These are phyloP conservation scores for Chelidonichthys spinosus DNA, from an alignment of 2,797 vertebrate species.

Conservation along the genomic window DNA sequence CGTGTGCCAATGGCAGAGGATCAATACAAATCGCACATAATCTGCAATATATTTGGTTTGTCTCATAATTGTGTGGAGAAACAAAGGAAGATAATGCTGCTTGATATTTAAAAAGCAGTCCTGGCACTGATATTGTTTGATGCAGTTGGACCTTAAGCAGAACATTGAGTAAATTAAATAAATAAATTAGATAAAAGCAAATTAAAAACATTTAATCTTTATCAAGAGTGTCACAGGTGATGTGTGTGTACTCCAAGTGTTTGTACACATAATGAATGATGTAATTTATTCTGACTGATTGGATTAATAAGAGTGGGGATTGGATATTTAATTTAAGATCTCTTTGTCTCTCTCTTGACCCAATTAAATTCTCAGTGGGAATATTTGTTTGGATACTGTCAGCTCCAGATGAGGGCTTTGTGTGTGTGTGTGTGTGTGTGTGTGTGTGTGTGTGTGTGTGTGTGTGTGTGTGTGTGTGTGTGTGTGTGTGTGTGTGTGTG, in stretches of 20 bases:
- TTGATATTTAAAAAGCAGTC: not conserved
- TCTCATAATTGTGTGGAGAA: constrained; percentile 10
- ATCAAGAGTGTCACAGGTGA: constrained; percentile 13
- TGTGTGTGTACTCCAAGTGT: not conserved
- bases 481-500: not conserved
- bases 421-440: not conserved
- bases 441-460: not conserved
- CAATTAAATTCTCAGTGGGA: constrained; percentile 43
- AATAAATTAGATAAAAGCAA: no score
- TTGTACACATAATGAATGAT: constrained; percentile 21
- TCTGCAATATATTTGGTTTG: constrained; percentile 2
- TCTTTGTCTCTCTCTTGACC: constrained; percentile 35
- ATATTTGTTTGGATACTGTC: constrained; percentile 34
- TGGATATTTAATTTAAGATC: constrained; percentile 47
- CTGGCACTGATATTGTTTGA: not conserved
- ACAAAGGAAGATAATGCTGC: not conserved
- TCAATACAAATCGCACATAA: constrained; percentile 19
- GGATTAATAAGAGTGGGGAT: constrained; percentile 47
- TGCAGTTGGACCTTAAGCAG: no score
- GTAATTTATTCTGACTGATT: constrained; percentile 51
- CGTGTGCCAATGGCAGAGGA: not conserved
- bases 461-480: not conserved
- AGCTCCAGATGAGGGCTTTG: not conserved
- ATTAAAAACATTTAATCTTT: no score
- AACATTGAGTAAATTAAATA: no score